Conservation (phyloP, 2,797 vertebrate species). For the Lutjanus campechanus region DNA sequence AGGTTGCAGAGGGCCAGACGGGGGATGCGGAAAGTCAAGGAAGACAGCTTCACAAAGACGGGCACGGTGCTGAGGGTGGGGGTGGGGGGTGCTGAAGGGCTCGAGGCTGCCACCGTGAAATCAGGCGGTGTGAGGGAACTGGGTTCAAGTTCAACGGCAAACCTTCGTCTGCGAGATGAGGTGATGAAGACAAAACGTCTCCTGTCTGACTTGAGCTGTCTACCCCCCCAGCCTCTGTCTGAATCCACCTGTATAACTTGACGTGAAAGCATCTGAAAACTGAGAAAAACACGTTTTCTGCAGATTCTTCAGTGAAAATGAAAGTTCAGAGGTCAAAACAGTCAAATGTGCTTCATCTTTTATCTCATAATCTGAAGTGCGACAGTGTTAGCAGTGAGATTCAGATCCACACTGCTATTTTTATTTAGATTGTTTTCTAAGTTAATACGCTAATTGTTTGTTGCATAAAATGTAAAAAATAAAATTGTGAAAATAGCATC, state of each 20-base stretch:
- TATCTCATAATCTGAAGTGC: background rate
- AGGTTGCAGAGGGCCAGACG: slow-evolving; percentile 78
- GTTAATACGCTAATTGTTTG: background rate
- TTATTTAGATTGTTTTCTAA: background rate
- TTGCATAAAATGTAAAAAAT: background rate
- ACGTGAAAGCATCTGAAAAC: background rate
- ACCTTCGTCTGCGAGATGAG: slow-evolving; percentile 59
- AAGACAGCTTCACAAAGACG: slow-evolving; percentile 84
- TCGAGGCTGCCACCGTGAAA: slow-evolving; percentile 69
- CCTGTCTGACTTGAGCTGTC: slow-evolving; percentile 25
- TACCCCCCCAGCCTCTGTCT: background rate
- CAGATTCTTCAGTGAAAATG: background rate
- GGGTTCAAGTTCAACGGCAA: slow-evolving; percentile 83
- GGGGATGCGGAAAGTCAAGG: slow-evolving; percentile 81
- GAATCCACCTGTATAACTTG: slow-evolving; percentile 8
- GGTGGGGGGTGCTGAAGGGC: slow-evolving; percentile 33
- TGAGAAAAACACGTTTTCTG: background rate
- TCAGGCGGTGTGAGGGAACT: slow-evolving; percentile 68
- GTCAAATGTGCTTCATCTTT: background rate
- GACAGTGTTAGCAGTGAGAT: background rate
- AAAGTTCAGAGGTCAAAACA: background rate
- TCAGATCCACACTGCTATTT: background rate
- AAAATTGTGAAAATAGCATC: too few species aligned
- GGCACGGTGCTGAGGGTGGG: slow-evolving; percentile 50
- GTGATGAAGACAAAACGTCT: slow-evolving; percentile 57